These are phyloP conservation scores for Scaptomyza parva DNA, from an alignment of 2,888 invertebrate species.

Conservation along the genomic window DNA sequence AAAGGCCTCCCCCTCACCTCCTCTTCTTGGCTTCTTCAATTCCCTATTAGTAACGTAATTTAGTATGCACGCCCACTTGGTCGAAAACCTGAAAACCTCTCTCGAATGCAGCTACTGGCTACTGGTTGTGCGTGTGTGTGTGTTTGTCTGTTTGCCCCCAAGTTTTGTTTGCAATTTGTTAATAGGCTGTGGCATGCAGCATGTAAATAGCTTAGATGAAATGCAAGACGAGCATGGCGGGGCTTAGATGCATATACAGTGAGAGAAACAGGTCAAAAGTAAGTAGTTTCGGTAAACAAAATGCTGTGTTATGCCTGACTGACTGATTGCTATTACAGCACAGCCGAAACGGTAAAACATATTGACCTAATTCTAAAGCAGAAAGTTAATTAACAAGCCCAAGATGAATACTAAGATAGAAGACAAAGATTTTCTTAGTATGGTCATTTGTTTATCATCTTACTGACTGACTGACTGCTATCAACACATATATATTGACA, in stretches of 20 bases:
- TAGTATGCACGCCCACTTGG: slow-evolving; percentile 75
- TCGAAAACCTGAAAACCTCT: neutral
- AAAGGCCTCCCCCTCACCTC: slow-evolving; percentile 57
- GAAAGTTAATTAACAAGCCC: too few relatives aligned
- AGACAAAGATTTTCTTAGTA: too few relatives aligned
- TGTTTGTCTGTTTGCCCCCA: slow-evolving; percentile 47
- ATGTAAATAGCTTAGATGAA: slow-evolving; percentile 64
- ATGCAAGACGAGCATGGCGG: neutral
- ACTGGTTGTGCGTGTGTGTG: slow-evolving; percentile 14
- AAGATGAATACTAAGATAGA: too few relatives aligned
- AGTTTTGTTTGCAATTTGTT: slow-evolving; percentile 79
- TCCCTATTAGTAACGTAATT: slow-evolving; percentile 74
- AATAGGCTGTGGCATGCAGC: slow-evolving; percentile 71
- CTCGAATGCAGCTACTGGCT: slow-evolving; percentile 11
- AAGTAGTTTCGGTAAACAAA: too few relatives aligned
- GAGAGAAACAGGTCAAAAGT: neutral
- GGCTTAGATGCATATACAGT: neutral
- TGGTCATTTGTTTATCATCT: too few relatives aligned
- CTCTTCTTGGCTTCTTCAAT: too few relatives aligned
- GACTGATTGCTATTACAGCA: too few relatives aligned
- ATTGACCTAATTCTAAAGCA: too few relatives aligned
- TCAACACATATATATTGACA: neutral
- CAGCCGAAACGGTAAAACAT: too few relatives aligned
- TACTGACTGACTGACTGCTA: too few relatives aligned
- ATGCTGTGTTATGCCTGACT: too few relatives aligned